Percentiles rank a stretch among this genome's conserved stretches.
Evolutionary conservation across 1,140 invertebrate genomes (phyloP).

Genomic region (Drosophila navojoa): DNA sequence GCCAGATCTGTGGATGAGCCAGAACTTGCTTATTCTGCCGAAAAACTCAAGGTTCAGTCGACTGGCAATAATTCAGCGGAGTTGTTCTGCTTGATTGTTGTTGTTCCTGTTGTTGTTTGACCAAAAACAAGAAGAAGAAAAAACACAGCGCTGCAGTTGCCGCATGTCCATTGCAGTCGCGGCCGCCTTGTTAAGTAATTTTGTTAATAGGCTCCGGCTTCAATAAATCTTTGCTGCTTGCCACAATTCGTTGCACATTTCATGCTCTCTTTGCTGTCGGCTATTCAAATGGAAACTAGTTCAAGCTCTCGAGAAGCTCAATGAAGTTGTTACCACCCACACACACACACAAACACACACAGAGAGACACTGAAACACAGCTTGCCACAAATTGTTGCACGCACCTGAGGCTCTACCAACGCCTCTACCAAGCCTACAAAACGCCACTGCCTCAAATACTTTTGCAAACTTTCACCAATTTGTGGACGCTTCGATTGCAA

Average conservation of each 20-base stretch:
- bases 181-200: slow-evolving; percentile 80
- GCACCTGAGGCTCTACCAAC: slow-evolving; percentile 46
- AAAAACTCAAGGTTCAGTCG: slow-evolving; percentile 69
- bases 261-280: slow-evolving; percentile 76
- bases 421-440: background rate
- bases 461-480: slow-evolving; percentile 71
- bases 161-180: slow-evolving; percentile 52
- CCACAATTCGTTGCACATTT: slow-evolving; percentile 81
- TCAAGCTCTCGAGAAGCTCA: slow-evolving; percentile 73
- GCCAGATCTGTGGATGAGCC: slow-evolving; percentile 5
- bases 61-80: slow-evolving; percentile 71
- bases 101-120: slow-evolving; percentile 29
- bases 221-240: slow-evolving; percentile 77
- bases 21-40: slow-evolving; percentile 12
- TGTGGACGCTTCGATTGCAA: slow-evolving; percentile 59
- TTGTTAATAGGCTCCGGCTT: slow-evolving; percentile 71
- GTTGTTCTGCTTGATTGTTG: slow-evolving; percentile 23
- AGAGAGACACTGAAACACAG: too few relatives aligned
- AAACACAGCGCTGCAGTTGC: slow-evolving; percentile 30
- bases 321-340: slow-evolving; percentile 66
- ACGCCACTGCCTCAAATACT: slow-evolving; percentile 37
- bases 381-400: slow-evolving; percentile 65
- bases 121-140: slow-evolving; percentile 23
- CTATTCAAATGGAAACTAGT: slow-evolving; percentile 77
- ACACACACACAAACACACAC: slow-evolving; percentile 38